Conservation (phyloP, 2,888 invertebrate species). For the Nasonia oneida region DNA sequence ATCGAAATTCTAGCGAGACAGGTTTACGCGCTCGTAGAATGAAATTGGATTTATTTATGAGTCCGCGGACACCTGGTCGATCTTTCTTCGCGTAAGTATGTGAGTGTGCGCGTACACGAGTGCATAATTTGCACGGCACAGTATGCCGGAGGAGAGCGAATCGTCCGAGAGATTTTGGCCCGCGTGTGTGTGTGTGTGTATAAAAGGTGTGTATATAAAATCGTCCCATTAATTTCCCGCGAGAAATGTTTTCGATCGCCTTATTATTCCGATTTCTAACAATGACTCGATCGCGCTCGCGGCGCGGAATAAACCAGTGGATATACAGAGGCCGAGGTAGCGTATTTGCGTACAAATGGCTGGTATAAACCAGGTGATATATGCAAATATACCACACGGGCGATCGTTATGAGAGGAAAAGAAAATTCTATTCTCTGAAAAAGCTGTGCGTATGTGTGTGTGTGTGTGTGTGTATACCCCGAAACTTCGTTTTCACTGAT, state of each 20-base stretch:
- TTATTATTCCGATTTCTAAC: not conserved
- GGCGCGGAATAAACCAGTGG: not conserved
- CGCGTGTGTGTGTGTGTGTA: no score
- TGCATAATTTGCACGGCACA: no score
- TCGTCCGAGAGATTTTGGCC: no score
- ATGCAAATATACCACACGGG: not conserved
- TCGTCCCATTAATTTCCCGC: no score
- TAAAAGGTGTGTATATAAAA: no score
- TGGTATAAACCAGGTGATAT: constrained; percentile 15
- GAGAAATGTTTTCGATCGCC: no score
- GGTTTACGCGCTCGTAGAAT: constrained; percentile 59
- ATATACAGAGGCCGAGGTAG: not conserved
- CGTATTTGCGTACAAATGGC: not conserved
- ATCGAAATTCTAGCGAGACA: constrained; percentile 58
- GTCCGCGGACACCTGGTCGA: constrained; percentile 41
- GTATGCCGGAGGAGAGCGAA: no score
- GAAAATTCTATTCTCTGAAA: constrained; percentile 4
- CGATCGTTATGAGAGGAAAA: not conserved
- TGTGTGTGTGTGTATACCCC: not conserved
- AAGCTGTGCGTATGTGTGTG: not conserved
- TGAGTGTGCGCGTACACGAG: not conserved
- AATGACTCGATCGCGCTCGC: not conserved
- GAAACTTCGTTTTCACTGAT: not conserved
- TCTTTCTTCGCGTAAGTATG: constrained; percentile 37
- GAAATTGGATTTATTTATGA: constrained; percentile 62